Percentiles rank a stretch among this genome's conserved stretches.
Conservation (phyloP, 2,888 invertebrate genomes). For the Gymnoscelis rufifasciata region DNA sequence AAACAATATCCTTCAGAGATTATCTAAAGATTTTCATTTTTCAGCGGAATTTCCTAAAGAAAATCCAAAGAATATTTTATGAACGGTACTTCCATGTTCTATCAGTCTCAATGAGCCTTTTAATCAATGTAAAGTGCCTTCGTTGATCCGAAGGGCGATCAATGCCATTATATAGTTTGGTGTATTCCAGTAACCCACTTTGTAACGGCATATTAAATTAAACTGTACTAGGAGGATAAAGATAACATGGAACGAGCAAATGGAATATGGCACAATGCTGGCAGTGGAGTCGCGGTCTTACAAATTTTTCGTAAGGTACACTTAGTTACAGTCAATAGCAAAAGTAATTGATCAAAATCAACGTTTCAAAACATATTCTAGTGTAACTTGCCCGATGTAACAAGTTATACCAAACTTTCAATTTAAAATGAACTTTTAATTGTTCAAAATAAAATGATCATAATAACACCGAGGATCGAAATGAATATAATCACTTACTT, state of each 20-base stretch:
- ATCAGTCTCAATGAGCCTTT: constrained; percentile 17
- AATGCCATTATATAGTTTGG: constrained; percentile 33
- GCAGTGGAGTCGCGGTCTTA: constrained; percentile 25
- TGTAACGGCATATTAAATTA: constrained; percentile 64
- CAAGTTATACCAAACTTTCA: too few species aligned
- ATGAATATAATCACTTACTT: too few species aligned
- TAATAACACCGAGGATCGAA: too few species aligned
- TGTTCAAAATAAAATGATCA: too few species aligned
- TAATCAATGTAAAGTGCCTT: constrained; percentile 24
- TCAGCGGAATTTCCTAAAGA: not conserved
- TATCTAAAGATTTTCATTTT: too few species aligned
- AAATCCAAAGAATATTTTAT: not conserved
- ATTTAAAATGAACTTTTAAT: too few species aligned
- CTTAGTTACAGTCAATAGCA: too few species aligned
- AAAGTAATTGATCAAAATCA: too few species aligned
- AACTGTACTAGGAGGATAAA: constrained; percentile 58
- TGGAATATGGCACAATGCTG: constrained; percentile 42
- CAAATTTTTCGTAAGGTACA: too few species aligned
- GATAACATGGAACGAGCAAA: constrained; percentile 57
- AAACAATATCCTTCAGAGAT: too few species aligned
- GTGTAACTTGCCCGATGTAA: too few species aligned
- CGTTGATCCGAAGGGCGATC: constrained; percentile 27
- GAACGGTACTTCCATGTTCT: constrained; percentile 5
- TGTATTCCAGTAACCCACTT: constrained; percentile 49
- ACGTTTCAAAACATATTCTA: too few species aligned